Evolutionary conservation across 2,888 invertebrate genomes (phyloP).

Genomic region (Cataglyphis cursor): DNA sequence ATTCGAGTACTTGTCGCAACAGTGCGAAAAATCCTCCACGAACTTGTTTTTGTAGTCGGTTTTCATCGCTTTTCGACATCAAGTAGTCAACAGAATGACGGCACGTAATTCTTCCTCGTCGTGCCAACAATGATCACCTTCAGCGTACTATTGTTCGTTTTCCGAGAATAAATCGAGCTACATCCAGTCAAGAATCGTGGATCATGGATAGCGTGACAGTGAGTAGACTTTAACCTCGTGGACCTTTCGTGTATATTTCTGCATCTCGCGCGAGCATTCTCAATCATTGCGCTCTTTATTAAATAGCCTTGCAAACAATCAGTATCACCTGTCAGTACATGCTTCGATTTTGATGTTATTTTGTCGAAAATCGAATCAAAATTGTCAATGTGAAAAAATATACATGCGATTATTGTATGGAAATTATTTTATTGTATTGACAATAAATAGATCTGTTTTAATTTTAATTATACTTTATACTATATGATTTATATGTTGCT

Average conservation of each 20-base stretch:
- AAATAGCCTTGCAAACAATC: background rate
- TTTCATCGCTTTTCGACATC: slow-evolving; percentile 37
- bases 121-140: slow-evolving; percentile 65
- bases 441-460: background rate
- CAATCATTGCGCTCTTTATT: background rate
- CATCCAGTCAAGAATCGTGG: slow-evolving; percentile 30
- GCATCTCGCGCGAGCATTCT: background rate
- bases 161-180: slow-evolving; percentile 63
- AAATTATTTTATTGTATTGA: background rate
- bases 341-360: slow-evolving; percentile 13
- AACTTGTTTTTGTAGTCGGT: slow-evolving; percentile 15
- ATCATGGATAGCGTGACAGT: slow-evolving; percentile 74
- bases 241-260: background rate
- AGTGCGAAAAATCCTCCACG: background rate
- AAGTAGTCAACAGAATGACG: slow-evolving; percentile 4
- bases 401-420: background rate
- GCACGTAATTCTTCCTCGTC: slow-evolving; percentile 22
- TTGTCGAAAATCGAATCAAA: slow-evolving; percentile 7
- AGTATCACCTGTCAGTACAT: background rate
- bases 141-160: slow-evolving; percentile 56
- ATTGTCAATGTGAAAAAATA: background rate
- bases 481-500: background rate
- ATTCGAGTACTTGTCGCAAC: slow-evolving; percentile 33
- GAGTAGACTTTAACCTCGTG: slow-evolving; percentile 63
- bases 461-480: background rate